These are phyloP conservation scores for Penelope pileata DNA, from an alignment of 2,113 vertebrate genomes.

Conservation along the genomic window DNA sequence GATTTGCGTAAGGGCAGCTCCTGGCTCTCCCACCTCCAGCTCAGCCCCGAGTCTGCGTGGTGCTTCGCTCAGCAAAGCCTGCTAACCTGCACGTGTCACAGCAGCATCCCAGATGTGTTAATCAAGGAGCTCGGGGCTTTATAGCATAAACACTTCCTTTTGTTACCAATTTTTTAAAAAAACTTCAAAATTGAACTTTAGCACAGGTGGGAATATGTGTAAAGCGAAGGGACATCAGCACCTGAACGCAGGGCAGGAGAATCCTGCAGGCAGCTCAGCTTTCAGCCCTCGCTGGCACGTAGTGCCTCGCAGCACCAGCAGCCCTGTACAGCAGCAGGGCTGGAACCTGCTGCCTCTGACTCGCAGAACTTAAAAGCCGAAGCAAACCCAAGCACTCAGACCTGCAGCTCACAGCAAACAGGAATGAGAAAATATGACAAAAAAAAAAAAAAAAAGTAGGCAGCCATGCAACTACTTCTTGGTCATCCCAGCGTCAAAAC, in stretches of 20 bases:
- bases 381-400: neutral
- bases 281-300: neutral
- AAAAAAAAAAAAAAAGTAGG: rapidly evolving
- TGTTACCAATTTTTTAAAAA: neutral
- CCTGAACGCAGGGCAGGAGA: neutral
- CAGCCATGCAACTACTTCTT: neutral
- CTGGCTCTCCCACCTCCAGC: neutral
- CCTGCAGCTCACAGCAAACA: neutral
- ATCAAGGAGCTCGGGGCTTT: neutral
- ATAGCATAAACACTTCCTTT: neutral
- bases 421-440: rapidly evolving
- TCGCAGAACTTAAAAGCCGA: neutral
- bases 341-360: neutral
- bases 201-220: neutral
- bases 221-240: rapidly evolving
- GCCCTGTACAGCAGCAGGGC: neutral
- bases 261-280: neutral
- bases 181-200: neutral
- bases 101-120: neutral
- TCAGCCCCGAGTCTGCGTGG: neutral
- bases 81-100: neutral
- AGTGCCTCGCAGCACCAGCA: neutral
- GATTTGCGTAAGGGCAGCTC: neutral
- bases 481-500: neutral
- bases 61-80: neutral